A percentile compares a stretch with the other conserved stretches of the same genome.
These are phyloP conservation scores for Pasiphila rectangulata DNA, from an alignment of 2,888 invertebrate species.

Conservation along the genomic window DNA sequence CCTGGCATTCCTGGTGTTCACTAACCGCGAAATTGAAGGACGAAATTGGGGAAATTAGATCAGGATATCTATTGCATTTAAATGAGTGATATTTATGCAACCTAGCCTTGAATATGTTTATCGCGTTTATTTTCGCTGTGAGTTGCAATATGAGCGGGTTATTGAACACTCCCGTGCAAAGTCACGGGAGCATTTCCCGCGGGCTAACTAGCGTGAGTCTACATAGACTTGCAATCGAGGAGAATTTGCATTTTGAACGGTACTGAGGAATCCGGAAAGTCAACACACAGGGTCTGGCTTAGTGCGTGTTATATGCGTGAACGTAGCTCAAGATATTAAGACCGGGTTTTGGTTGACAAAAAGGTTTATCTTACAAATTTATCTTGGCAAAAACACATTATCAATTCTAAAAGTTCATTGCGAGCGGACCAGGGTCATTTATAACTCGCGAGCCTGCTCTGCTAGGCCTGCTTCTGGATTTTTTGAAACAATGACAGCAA, in stretches of 20 bases:
- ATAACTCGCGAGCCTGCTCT: no score
- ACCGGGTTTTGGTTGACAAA: no score
- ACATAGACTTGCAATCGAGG: conserved; percentile 5
- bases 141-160: neutral
- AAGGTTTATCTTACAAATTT: no score
- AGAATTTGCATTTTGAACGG: conserved; percentile 16
- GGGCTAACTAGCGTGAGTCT: no score
- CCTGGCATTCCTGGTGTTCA: neutral
- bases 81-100: conserved; percentile 10
- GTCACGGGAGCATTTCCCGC: no score
- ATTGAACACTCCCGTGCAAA: no score
- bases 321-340: neutral
- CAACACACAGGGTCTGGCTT: neutral
- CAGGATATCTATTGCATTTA: conserved; percentile 16
- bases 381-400: no score
- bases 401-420: no score
- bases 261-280: conserved; percentile 3
- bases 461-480: no score
- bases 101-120: neutral
- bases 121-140: neutral
- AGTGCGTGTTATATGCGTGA: neutral
- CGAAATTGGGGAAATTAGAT: conserved; percentile 7
- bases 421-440: no score
- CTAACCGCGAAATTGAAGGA: conserved; percentile 18
- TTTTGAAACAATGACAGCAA: no score